Base-by-base conservation (phyloP, 2,888 invertebrate species). In the Lasioglossum pauxillum region DNA sequence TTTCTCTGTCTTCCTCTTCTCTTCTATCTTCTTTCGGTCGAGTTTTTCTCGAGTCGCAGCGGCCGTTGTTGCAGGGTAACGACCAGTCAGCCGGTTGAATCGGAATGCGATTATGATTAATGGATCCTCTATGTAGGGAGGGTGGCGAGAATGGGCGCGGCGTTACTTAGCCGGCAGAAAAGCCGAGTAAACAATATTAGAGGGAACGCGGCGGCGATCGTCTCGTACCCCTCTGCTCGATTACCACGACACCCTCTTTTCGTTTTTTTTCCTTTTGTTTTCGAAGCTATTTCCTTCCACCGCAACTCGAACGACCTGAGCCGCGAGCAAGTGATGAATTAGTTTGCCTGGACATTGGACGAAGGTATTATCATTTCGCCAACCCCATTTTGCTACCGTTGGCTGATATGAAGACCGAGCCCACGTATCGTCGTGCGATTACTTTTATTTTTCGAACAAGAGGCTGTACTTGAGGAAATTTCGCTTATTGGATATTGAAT, bases 71-170 rank as follows among this genome's bases (percentile, higher is more conserved):
- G 19, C 69, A 53, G 67, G 69, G 74, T 84, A 89, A 87, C 79
- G 81, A 78, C 83, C 88, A 82, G 78, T 75, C 79, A 73, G 78
- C 75, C 57, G 83, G 81, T 83, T 78, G 78, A 87, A 92, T 92
- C 90, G 90, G 86, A 92, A 91, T 88, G 91, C 89, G 89, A 92
- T 92, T 91, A 92, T 92, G 92, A 92, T 91, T 89, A 92, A 92
- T 92, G 91, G 85, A 89, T 80, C 83, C 78, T 86, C 89, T 75
- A 82, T 87, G 85, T 87, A 82, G 78, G 83, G 83, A 27, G 71
- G 80, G 44, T 53, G 78, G 67, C 77, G 80, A 75, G 78, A 44
- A 60, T 78, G 82, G 80, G 75, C 19, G 53, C 53, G 72, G 67
- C 80, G 76, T 82, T 87, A 86, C 80, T 88, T 90, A 86, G 79